Conservation (phyloP, 2,113 vertebrate species). For the Quiscalus mexicanus region DNA sequence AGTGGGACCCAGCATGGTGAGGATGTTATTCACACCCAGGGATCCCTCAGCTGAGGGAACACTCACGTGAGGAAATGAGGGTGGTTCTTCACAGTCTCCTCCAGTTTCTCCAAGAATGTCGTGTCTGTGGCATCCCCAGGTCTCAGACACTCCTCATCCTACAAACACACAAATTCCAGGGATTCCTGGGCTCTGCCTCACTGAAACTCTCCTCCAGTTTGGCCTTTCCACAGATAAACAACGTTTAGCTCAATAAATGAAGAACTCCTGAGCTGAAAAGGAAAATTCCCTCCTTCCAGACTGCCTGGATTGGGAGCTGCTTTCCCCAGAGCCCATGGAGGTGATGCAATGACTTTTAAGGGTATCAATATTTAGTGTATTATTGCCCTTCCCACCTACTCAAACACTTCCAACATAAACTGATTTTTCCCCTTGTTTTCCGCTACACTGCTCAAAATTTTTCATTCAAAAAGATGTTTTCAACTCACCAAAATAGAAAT, state of each 20-base stretch:
- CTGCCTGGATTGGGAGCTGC: background rate
- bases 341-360: background rate
- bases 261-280: background rate
- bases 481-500: slow-evolving; percentile 93
- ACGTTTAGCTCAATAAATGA: background rate
- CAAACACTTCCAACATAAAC: background rate
- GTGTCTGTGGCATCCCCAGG: slow-evolving; percentile 94
- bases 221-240: background rate
- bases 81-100: slow-evolving; percentile 90
- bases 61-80: slow-evolving; percentile 96
- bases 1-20: fast-evolving
- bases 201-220: background rate
- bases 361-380: background rate
- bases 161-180: background rate
- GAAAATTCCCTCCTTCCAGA: background rate
- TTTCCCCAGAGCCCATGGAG: background rate
- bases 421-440: background rate
- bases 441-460: background rate
- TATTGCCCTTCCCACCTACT: background rate
- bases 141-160: slow-evolving; percentile 97
- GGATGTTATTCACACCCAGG: background rate
- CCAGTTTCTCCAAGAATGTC: slow-evolving; percentile 95
- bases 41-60: background rate
- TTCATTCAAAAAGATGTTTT: background rate
- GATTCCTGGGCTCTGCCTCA: background rate